Base-by-base conservation (phyloP, 2,797 vertebrate genomes). In the Myotis daubentonii region DNA sequence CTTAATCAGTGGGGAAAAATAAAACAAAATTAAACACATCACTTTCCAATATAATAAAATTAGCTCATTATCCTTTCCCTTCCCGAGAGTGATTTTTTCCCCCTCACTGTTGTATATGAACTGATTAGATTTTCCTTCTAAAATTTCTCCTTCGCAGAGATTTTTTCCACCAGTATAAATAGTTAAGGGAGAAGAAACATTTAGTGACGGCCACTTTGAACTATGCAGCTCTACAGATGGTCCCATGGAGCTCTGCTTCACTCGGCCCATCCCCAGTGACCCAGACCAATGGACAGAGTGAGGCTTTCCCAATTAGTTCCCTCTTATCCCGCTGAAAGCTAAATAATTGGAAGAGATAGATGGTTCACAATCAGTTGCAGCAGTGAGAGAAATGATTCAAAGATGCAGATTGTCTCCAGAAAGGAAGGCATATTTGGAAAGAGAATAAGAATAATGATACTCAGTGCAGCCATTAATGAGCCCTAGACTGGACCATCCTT, bases 401-500 rank as follows among this genome's bases (percentile, higher is more conserved):
- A 91, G 57, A 66, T 11, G 0, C 9, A 17, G 2, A 49, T 33
- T 41, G 1, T 81, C 12, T n/a, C 30, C 25, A 33, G 55, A 65
- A 74, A 62, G 3, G 15, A 38, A 20, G 10, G 2, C 8, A 17
- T 33, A 2, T 65, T 79, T 71, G 57, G 78, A 71, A 93, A 11
- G 10, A 53, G 5, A 80, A 44, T 13, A 47, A 41, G 0, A 80
- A 30, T 68, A 30, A 2, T 11, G 1, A 75, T 30, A 8, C 0
- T 6, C 60, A 12, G 2, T 1, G 4, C n/a, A 28, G 8, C 5
- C 5, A 5, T 1, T 16, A 22, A 10, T 20, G 5, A 72, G 17
- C 9, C 19, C 36, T 65, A 4, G 5, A 70, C 6, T 57, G 5
- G 1, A 53, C 12, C 49, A 66, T 2, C 10, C n/a, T 25, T 23